Conservation (phyloP, 1,140 invertebrate genomes). For the Orchesella cincta region DNA sequence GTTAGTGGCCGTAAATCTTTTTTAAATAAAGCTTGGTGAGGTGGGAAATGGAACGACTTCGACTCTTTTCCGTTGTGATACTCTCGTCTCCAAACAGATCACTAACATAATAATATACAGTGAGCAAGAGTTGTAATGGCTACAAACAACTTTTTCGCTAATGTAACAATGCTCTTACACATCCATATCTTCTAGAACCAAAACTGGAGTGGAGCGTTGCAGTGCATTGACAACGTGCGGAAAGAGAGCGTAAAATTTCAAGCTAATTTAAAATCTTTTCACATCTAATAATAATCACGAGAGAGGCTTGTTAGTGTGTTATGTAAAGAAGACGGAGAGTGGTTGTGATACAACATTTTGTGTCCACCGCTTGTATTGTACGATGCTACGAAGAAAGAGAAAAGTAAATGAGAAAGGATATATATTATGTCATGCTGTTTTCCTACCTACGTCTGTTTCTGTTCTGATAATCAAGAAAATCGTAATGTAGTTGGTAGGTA, state of each 20-base stretch:
- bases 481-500: too few species aligned
- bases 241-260: background rate
- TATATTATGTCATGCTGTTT: too few species aligned
- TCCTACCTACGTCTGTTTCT: too few species aligned
- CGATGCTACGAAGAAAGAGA: too few species aligned
- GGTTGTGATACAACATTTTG: too few species aligned
- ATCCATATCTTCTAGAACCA: background rate
- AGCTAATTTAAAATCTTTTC: conserved; percentile 19
- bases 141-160: conserved; percentile 5
- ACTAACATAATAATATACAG: conserved; percentile 5
- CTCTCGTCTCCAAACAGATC: background rate
- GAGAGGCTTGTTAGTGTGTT: too few species aligned
- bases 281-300: background rate
- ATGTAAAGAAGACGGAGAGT: too few species aligned
- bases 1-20: conserved; percentile 3
- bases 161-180: background rate
- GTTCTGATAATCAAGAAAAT: too few species aligned
- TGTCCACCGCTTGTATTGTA: too few species aligned
- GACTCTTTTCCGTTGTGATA: background rate
- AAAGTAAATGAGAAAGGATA: too few species aligned
- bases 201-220: background rate
- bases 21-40: conserved; percentile 1
- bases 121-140: background rate
- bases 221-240: background rate
- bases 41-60: background rate